Percentiles rank a stretch among this genome's conserved stretches.
These are phyloP conservation scores for Euphydryas editha DNA, from an alignment of 2,888 invertebrate species.

Conservation along the genomic window DNA sequence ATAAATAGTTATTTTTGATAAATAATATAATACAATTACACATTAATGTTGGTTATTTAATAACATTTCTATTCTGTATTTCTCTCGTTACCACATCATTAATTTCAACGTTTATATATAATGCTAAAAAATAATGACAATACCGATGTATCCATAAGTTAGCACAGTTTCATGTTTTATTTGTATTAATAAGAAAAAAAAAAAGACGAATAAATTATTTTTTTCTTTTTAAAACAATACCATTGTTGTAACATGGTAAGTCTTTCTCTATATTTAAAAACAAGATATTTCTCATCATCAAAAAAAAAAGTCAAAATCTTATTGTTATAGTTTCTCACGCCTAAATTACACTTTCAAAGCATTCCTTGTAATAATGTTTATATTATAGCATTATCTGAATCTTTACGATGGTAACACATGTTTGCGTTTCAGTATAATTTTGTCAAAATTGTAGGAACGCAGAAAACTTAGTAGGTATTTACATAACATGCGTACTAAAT, in stretches of 20 bases:
- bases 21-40: neutral
- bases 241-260: too few relatives aligned
- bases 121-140: too few relatives aligned
- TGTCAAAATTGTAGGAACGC: neutral
- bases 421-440: neutral
- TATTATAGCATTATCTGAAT: slow-evolving; percentile 1
- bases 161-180: too few relatives aligned
- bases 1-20: slow-evolving; percentile 14
- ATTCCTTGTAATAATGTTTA: slow-evolving; percentile 9
- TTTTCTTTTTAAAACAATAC: too few relatives aligned
- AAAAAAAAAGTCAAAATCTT: neutral
- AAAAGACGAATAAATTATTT: too few relatives aligned
- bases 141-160: too few relatives aligned
- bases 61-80: neutral
- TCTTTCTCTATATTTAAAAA: too few relatives aligned
- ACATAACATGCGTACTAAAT: neutral
- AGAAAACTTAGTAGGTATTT: neutral
- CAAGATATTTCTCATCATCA: too few relatives aligned
- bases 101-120: too few relatives aligned
- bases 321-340: slow-evolving; percentile 6
- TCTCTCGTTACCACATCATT: neutral
- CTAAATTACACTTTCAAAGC: neutral
- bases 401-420: slow-evolving; percentile 5
- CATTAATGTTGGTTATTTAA: neutral
- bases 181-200: too few relatives aligned